These are phyloP conservation scores for Thunnus maccoyii DNA, from an alignment of 2,113 vertebrate genomes.

Conservation along the genomic window DNA sequence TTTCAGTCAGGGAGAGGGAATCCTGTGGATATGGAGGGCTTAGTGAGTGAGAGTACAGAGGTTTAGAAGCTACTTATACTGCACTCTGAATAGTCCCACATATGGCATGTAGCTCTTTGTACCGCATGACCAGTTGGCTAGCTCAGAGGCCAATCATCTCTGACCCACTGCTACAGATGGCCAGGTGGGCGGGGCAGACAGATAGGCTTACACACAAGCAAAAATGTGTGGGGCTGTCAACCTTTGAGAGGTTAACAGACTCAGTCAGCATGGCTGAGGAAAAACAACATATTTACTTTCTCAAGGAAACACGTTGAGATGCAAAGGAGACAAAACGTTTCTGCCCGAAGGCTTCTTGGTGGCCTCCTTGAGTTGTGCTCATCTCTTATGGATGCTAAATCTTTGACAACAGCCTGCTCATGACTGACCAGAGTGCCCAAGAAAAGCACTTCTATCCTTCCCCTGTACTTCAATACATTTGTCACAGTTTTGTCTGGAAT, in stretches of 20 bases:
- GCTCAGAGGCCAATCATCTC: slow-evolving; percentile 19
- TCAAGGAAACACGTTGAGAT: slow-evolving; percentile 5
- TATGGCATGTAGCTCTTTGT: slow-evolving; percentile 36
- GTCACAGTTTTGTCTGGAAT: background rate
- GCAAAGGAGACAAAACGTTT: background rate
- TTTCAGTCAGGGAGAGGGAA: background rate
- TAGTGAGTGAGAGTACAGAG: slow-evolving; percentile 19
- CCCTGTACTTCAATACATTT: background rate
- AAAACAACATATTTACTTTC: slow-evolving; percentile 29
- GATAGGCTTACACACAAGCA: background rate
- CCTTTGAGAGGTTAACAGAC: slow-evolving; percentile 12
- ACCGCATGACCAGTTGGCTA: slow-evolving; percentile 20
- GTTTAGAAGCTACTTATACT: slow-evolving; percentile 23
- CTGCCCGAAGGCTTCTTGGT: background rate
- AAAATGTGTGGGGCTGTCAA: slow-evolving; percentile 24
- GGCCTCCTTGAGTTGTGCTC: background rate
- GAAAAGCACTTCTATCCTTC: background rate
- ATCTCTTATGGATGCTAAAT: background rate
- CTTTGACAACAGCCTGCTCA: background rate
- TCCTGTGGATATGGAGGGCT: slow-evolving; percentile 14
- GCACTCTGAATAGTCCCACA: slow-evolving; percentile 17
- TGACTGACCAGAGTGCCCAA: background rate
- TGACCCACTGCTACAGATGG: slow-evolving; percentile 21
- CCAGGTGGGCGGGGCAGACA: background rate
- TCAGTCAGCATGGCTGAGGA: background rate